Evolutionary conservation across 2,797 vertebrate genomes (phyloP), one percentile per base, ranked within the genome.

Genomic region (Silurus lanzhouensis): DNA sequence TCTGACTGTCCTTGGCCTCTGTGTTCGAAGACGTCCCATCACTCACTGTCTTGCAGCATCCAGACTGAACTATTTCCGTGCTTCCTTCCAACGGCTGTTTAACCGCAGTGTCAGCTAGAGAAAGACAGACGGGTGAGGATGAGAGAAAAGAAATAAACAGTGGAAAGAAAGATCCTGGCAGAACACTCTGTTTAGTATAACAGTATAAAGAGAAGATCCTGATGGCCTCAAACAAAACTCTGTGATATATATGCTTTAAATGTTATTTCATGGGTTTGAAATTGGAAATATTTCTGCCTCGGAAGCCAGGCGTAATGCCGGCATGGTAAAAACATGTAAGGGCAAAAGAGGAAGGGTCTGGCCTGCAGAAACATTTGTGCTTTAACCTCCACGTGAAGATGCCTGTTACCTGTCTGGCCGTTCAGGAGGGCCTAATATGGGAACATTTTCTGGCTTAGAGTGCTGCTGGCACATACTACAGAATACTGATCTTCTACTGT

Each of bases 391-490:
- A 19, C 74, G 71, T 67, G 25, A 75, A 79, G 60, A 55, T 78
- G 66, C 38, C 46, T 46, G 14, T 87, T 84, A 84, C 83, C 87
- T 88, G 55, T 78, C 27, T 81, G 68, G 44, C 68, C 70, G 13
- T 55, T 83, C 76, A 61, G 77, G 79, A 82, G n/a, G 66, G 38
- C 58, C 61, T 83, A 87, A 88, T 89, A 85, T 82, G 67, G 68
- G 58, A 82, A 84, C 66, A 85, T 63, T 85, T 88, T 83, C 81
- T 85, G 87, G 84, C 83, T 44, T 48, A 72, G 66, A 87, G 44
- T 74, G 46, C 72, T n/a, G 68, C 63, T 84, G 83, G 77, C 70
- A 81, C 22, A 58, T 55, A 78, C 52, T 10, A 57, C 13, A 10
- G 70, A 71, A 71, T 70, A 70, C 67, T 38, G 17, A 71, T 44